These are phyloP conservation scores for Marasmarcha lunaedactyla DNA, from an alignment of 2,888 invertebrate species.

Conservation along the genomic window DNA sequence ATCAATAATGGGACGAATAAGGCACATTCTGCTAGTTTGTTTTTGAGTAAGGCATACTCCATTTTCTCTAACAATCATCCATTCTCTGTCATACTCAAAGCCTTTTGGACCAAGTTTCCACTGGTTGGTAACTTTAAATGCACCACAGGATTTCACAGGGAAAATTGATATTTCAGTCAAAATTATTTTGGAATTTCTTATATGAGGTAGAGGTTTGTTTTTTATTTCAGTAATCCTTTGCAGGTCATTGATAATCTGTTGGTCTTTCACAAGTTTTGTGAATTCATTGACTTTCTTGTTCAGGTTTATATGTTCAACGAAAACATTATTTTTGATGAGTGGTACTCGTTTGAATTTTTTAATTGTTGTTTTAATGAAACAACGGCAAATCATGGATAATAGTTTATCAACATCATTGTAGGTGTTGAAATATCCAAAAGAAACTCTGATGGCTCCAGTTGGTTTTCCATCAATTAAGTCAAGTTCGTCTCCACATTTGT, in stretches of 20 bases:
- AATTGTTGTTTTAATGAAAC: constrained; percentile 71
- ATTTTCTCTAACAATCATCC: constrained; percentile 89
- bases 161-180: constrained; percentile 71
- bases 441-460: constrained; percentile 91
- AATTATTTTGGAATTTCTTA: constrained; percentile 22
- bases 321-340: constrained; percentile 12
- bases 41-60: constrained; percentile 93
- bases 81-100: constrained; percentile 88
- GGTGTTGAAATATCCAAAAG: constrained; percentile 92
- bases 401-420: constrained; percentile 78
- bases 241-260: constrained; percentile 15
- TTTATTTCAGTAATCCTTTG: not conserved
- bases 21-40: constrained; percentile 81
- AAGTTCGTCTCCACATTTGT: constrained; percentile 90
- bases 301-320: constrained; percentile 8
- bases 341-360: constrained; percentile 34
- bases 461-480: constrained; percentile 89
- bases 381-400: constrained; percentile 78
- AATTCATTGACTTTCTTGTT: constrained; percentile 16
- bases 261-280: constrained; percentile 21
- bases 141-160: constrained; percentile 93
- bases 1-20: constrained; percentile 80
- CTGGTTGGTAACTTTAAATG: constrained; percentile 72
- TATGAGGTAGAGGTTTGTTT: not conserved
- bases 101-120: constrained; percentile 86